These are phyloP conservation scores for Hiodon alosoides DNA, from an alignment of 2,113 vertebrate genomes.

Conservation along the genomic window DNA sequence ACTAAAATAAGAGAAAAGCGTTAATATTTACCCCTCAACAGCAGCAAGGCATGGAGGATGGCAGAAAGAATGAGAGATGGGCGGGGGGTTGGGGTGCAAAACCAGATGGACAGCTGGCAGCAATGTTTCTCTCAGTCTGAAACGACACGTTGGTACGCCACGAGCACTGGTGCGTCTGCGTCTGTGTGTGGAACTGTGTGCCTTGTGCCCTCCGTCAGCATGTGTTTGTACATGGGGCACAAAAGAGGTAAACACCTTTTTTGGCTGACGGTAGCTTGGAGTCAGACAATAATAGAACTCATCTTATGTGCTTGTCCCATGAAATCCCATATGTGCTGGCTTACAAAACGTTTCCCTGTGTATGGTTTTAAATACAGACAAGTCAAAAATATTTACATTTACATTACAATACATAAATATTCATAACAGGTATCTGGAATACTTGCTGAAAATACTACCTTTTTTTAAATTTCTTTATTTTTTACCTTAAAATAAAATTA, in stretches of 20 bases:
- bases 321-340: too few relatives aligned
- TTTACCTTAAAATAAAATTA: too few relatives aligned
- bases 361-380: too few relatives aligned
- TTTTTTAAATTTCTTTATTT: too few relatives aligned
- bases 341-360: too few relatives aligned
- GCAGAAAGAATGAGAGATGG: not conserved
- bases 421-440: too few relatives aligned
- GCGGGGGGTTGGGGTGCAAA: not conserved
- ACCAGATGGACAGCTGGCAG: not conserved
- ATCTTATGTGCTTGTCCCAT: too few relatives aligned
- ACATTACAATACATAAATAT: too few relatives aligned
- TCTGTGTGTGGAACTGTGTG: not conserved
- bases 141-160: not conserved
- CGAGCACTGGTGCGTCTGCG: not conserved
- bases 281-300: not conserved
- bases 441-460: too few relatives aligned
- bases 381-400: too few relatives aligned
- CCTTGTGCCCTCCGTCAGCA: too few relatives aligned
- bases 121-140: not conserved
- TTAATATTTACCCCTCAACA: not conserved
- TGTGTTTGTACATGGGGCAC: not conserved
- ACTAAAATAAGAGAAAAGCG: not conserved
- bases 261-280: not conserved
- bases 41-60: not conserved
- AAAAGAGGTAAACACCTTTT: not conserved